Percentiles rank a stretch among this genome's conserved stretches.
phyloP scores from a whole-genome alignment of 2,888 invertebrate species.

The Physocephala rufipes region DNA sequence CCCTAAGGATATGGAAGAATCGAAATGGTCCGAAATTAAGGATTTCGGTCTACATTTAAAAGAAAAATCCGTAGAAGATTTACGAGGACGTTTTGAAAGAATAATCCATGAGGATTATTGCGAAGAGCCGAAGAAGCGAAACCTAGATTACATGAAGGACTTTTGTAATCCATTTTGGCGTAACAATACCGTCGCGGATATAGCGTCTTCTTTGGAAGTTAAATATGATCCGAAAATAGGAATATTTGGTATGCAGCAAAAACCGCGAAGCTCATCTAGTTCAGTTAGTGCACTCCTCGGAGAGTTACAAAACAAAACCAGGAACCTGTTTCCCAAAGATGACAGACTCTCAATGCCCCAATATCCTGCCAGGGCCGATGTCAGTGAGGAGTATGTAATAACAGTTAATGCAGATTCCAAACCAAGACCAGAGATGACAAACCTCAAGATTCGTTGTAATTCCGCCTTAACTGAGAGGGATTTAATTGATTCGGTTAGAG shows the following conservation, averaged over 20 bases:
- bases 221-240: slow-evolving; percentile 68
- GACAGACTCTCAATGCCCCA: no score
- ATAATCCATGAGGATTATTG: slow-evolving; percentile 66
- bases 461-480: slow-evolving; percentile 68
- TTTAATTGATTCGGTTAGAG: slow-evolving; percentile 59
- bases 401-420: slow-evolving; percentile 67
- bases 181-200: slow-evolving; percentile 82
- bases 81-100: slow-evolving; percentile 79
- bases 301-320: slow-evolving; percentile 83
- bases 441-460: slow-evolving; percentile 70
- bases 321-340: slow-evolving; percentile 82
- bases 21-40: slow-evolving; percentile 79
- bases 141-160: slow-evolving; percentile 55
- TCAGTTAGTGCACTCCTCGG: slow-evolving; percentile 85
- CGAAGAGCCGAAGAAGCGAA: slow-evolving; percentile 52
- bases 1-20: slow-evolving; percentile 77
- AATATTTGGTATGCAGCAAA: slow-evolving; percentile 36
- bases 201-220: slow-evolving; percentile 76
- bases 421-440: slow-evolving; percentile 54
- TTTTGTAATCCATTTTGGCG: slow-evolving; percentile 81
- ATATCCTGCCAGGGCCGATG: slow-evolving; percentile 58
- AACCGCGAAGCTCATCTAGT: slow-evolving; percentile 62
- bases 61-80: slow-evolving; percentile 88
- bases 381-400: slow-evolving; percentile 71
- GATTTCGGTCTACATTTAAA: slow-evolving; percentile 83